Percentiles rank a stretch among this genome's conserved stretches.
phyloP scores from a whole-genome alignment of 1,140 invertebrate species.

The Gryllus bimaculatus region DNA sequence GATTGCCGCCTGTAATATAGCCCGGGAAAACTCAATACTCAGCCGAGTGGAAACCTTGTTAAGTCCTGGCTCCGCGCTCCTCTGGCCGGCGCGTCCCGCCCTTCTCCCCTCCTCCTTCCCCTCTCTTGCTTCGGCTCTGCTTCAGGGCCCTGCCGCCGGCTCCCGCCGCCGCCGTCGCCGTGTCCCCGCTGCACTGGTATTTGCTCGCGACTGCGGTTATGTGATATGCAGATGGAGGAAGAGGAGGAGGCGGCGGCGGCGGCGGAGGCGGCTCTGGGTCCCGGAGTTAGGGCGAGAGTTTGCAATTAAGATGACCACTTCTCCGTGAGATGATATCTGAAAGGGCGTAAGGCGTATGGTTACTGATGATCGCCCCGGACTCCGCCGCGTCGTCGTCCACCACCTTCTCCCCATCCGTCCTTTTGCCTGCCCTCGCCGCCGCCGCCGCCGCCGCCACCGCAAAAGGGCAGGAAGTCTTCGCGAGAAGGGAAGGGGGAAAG shows the following conservation, averaged over 20 bases:
- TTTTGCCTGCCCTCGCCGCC: no score
- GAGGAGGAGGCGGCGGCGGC: background rate
- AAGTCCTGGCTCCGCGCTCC: constrained; percentile 26
- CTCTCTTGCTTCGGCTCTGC: background rate
- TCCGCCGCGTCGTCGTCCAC: no score
- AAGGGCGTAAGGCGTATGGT: background rate
- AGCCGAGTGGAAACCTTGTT: constrained; percentile 36
- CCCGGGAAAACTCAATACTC: constrained; percentile 34
- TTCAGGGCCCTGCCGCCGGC: background rate
- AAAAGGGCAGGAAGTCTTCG: background rate
- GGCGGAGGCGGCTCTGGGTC: background rate
- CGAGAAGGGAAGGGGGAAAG: background rate
- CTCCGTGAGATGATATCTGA: constrained; percentile 16
- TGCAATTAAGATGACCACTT: constrained; percentile 20
- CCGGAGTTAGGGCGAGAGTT: constrained; percentile 9
- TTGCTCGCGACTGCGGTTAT: constrained; percentile 5
- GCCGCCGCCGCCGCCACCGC: no score
- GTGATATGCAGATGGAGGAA: constrained; percentile 15
- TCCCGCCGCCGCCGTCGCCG: no score
- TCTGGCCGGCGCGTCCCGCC: constrained; percentile 17
- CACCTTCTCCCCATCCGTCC: background rate
- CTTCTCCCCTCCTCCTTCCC: background rate
- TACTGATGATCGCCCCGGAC: background rate
- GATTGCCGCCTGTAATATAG: constrained; percentile 14
- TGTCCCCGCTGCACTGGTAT: constrained; percentile 9